Evolutionary conservation across 2,888 invertebrate genomes (phyloP), one percentile per base, ranked within the genome.

Genomic region (Sphecodes monilicornis): DNA sequence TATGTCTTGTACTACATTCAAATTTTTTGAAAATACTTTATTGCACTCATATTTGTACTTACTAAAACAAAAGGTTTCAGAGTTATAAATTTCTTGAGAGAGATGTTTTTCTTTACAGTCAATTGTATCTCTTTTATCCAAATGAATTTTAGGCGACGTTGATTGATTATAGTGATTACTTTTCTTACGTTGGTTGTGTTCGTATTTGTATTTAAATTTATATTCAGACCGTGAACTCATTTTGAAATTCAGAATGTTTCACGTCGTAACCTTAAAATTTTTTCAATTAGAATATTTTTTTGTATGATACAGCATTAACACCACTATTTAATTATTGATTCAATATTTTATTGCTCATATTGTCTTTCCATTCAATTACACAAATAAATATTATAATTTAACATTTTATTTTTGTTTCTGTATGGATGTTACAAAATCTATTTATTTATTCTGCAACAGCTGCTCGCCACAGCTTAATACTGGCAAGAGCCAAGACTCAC

Each of bases 11-110:
- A 96, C 95, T 89, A 97, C 95, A 80, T 97, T 96, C 74, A 96
- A 95, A 88, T 96, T 96, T 78, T 96, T 96, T 88, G 96, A 96
- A 91, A 98, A 95, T 80, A 97, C 96, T 93, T 96, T 96, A 84
- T 96, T 96, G 57, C 97, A 95, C 90, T 96, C 96, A 43, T 96
- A 93, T 92, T 96, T 97, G 90, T 96, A 96, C 87, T 96, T 95
- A 18, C 95, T 93, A 91, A 96, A 97, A 92, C 95, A 95, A 73
- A 79, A 71, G 3, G 70, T 41, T 10, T 79, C 43, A 5, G 22
- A 60, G 69, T 70, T 69, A 57, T 60, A 29, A 6, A 29, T 41
- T 50, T 60, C 68, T 81, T 68, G 54, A 43, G 71, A 18, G 36
- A n/a, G 4, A 76, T 50, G 39, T n/a, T 22, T 39, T 32, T 76